phyloP scores from a whole-genome alignment of 2,888 invertebrate genomes.

The Troides aeacus region DNA sequence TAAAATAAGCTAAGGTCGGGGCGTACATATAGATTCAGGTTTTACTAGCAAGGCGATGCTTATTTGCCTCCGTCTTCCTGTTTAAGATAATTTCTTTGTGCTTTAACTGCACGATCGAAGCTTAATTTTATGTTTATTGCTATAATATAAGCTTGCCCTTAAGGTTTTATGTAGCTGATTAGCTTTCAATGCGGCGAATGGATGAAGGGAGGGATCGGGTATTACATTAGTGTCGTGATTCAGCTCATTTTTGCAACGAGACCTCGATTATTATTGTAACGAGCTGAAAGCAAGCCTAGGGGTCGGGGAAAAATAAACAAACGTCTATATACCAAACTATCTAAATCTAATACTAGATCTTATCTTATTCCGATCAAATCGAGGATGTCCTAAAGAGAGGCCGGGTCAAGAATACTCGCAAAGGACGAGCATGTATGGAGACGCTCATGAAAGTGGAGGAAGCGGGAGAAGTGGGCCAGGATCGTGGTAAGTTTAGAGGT shows the following conservation, averaged over 20 bases:
- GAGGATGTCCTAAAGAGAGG: too few species aligned
- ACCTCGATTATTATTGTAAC: background rate
- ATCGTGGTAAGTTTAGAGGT: too few species aligned
- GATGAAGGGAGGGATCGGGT: background rate
- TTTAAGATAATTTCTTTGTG: constrained; percentile 25
- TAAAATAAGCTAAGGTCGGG: constrained; percentile 28
- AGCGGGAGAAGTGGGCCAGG: too few species aligned
- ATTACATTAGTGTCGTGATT: background rate
- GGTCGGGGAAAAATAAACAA: too few species aligned
- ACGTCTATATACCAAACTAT: too few species aligned
- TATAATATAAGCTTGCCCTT: background rate
- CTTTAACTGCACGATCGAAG: background rate
- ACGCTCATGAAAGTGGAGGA: too few species aligned
- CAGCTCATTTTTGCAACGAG: background rate
- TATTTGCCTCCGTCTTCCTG: constrained; percentile 22
- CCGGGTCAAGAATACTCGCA: too few species aligned
- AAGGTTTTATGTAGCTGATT: constrained; percentile 6
- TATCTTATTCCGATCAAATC: too few species aligned
- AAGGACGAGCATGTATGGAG: too few species aligned
- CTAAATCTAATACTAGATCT: too few species aligned
- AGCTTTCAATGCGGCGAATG: background rate
- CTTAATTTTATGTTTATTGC: constrained; percentile 11
- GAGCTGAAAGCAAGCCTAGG: too few species aligned
- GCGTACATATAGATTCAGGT: constrained; percentile 18
- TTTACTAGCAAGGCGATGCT: constrained; percentile 20